Evolutionary conservation across 2,888 invertebrate species (phyloP), one percentile per base, ranked within the genome.

Genomic region (Stramonita haemastoma): DNA sequence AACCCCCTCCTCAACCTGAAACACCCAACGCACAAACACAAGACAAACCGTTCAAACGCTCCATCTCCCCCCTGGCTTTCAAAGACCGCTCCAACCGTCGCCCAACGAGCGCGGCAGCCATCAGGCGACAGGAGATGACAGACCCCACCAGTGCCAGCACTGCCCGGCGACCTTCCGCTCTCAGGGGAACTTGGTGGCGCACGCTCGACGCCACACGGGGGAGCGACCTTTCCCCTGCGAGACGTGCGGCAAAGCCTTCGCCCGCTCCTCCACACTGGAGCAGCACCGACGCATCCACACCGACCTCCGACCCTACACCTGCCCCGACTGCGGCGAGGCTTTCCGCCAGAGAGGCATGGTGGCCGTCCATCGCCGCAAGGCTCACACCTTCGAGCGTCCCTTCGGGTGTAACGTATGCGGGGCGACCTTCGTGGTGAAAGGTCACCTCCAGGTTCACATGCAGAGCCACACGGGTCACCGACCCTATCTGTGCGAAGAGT

Each of bases 221-320:
- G 88, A 88, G 66, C n/a, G 88, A 26, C 88, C 88, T 0, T 88
- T 83, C 57, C 32, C 17, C 13, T 88, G 88, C 36, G 83, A 88
- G 34, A 17, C 11, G 4, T 88, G 88, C 26, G 88, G 57, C 8
- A 88, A 88, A 29, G 29, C 88, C 0, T 88, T 88, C n/a, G 88
- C 88, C 32, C 88, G 88, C 83, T 81, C 77, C n/a, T 83, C 88
- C 11, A 88, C 88, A 0, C 66, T 88, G 83, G 26, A 66, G 17
- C 57, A 57, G 36, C 88, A 88, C 66, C 36, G 11, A n/a, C 88
- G 88, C n/a, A 19, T 83, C 66, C 88, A 88, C 83, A 88, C 88
- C n/a, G 60, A 88, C 56, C 70, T 70, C 17, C 83, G 88, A 5
- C 88, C 88, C 34, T 88, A 66, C 66, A 83, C 83, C 46, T 88